Evolutionary conservation across 2,888 invertebrate genomes (phyloP).

Genomic region (Rhagonycha fulva): DNA sequence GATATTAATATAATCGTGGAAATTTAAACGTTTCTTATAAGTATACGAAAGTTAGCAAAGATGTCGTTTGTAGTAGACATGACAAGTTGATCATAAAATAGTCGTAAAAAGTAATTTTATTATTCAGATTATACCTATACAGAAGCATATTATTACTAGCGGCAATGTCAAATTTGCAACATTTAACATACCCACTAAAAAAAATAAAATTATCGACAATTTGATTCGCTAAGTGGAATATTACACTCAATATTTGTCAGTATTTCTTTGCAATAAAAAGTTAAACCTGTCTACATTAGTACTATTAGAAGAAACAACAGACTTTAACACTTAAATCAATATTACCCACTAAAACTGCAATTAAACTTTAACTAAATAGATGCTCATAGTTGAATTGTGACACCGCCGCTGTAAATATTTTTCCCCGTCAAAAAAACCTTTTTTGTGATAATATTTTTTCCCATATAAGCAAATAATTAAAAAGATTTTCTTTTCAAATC

Average conservation of each 20-base stretch:
- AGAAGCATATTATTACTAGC: constrained; percentile 1
- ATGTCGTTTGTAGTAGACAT: constrained; percentile 49
- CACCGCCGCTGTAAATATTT: no score
- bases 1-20: constrained; percentile 13
- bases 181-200: background rate
- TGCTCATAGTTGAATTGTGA: no score
- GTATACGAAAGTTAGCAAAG: constrained; percentile 32
- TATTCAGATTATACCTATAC: constrained; percentile 44
- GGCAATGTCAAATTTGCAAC: constrained; percentile 4
- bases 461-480: no score
- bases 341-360: background rate
- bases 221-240: background rate
- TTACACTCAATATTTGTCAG: background rate
- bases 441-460: no score
- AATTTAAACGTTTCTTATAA: constrained; percentile 24
- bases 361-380: background rate
- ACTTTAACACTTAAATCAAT: background rate
- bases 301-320: background rate
- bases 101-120: constrained; percentile 52
- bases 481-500: no score
- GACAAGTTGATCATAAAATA: constrained; percentile 52
- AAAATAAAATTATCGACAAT: background rate
- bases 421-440: no score
- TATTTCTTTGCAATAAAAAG: background rate
- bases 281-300: background rate